Base-by-base conservation (phyloP, 2,888 invertebrate genomes). In the Xestia sexstrigata region DNA sequence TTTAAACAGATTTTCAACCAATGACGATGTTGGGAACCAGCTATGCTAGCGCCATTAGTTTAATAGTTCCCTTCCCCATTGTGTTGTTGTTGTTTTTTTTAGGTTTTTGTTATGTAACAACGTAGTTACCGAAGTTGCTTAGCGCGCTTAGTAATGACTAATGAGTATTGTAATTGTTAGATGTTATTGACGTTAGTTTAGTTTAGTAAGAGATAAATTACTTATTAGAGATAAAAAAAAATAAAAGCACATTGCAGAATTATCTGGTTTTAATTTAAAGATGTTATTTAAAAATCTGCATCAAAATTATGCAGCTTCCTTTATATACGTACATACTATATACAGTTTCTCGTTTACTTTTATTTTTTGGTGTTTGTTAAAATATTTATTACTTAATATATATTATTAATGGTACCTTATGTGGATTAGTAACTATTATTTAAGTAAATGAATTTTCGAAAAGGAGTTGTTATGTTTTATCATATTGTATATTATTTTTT, bases 41-140 rank as follows among this genome's bases (percentile, higher is more conserved):
- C 60, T 30, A 60, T 17, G 60, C 30, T 60, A 30, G 30, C 60
- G 20, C 30, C 20, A 35, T 60, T 60, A 26, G 58, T 26, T 20
- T 60, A 3, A 30, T 15, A 26, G 30, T 30, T 60, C 17, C 60
- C 30, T 4, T 30, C 30, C 0, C 20, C 0, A 30, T 62, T 35
- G 23, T 65, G 1, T 11, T 58, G 68, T 0, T 4, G 42, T 35
- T 66, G 67, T 63, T 69, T 15, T 68, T 66, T 35, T 11, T 66
- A 9, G 49, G 58, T 39, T 73, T 83, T 70, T 30, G 63, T 70
- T 68, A 35, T 67, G 47, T 70, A 45, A 67, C 35, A 39, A 71
- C 42, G 17, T 45, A 30, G 80, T 85, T 85, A 81, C 86, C 85
- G 83, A 75, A 71, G 73, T 71, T 49, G 15, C 15, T 60, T 55